Conservation (phyloP, 2,113 vertebrate species). For the Paratilapia polleni region DNA sequence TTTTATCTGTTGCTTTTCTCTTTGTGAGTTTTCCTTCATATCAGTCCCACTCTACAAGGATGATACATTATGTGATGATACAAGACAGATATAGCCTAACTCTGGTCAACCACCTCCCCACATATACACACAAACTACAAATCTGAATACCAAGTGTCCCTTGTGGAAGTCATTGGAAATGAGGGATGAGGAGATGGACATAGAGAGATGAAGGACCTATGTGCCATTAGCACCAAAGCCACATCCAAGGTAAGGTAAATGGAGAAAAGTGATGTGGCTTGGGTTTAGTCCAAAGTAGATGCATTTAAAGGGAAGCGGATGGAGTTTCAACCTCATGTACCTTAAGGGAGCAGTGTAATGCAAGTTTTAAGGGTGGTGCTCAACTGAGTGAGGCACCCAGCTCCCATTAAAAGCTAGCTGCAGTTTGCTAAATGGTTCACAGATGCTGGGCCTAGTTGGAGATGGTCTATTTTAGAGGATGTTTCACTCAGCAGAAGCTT, state of each 20-base stretch:
- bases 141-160: not conserved
- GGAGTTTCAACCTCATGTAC: conserved; percentile 16
- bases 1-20: too few species aligned
- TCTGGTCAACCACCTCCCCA: not conserved
- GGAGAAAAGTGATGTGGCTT: conserved; percentile 19
- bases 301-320: conserved; percentile 15
- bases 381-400: not conserved
- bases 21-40: too few species aligned
- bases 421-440: conserved; percentile 26
- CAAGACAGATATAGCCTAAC: not conserved
- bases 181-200: conserved; percentile 15
- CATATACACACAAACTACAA: not conserved
- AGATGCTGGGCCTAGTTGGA: conserved; percentile 25
- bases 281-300: conserved; percentile 22
- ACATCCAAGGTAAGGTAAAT: conserved; percentile 23
- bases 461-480: not conserved
- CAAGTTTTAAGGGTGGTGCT: not conserved
- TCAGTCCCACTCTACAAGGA: too few species aligned
- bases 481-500: not conserved
- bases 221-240: conserved; percentile 5
- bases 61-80: not conserved
- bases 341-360: conserved; percentile 30
- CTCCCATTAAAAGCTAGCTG: conserved; percentile 19
- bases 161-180: conserved; percentile 3
- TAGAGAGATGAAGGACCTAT: not conserved